Conservation (phyloP, 30 jellyfish, hydroid and myxozoan genomes). For the Turritopsis rubra region DNA sequence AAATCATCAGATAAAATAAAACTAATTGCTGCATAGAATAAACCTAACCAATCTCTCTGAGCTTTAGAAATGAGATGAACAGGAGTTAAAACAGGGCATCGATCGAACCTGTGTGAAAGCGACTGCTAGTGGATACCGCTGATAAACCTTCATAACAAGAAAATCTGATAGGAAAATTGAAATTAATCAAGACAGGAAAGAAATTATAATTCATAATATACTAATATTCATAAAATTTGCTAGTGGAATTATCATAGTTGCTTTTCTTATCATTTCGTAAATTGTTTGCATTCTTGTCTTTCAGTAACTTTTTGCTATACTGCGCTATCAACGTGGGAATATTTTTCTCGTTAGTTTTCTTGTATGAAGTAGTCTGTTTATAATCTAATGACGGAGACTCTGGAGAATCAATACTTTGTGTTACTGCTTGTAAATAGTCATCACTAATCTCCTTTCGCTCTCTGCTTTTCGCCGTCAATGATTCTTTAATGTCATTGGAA, state of each 20-base stretch:
- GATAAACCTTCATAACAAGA: no score
- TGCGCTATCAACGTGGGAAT: not conserved
- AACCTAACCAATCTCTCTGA: no score
- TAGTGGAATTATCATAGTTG: not conserved
- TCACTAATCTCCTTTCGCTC: conserved; percentile 1
- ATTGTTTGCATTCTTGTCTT: not conserved
- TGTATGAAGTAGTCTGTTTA: not conserved
- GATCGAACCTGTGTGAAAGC: no score
- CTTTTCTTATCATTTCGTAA: not conserved
- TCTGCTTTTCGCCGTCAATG: not conserved
- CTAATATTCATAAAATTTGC: not conserved
- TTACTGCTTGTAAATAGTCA: not conserved
- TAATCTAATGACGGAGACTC: not conserved
- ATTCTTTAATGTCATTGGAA: not conserved
- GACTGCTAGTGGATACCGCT: no score
- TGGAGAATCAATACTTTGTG: not conserved
- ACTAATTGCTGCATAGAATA: no score
- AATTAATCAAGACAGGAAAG: not conserved
- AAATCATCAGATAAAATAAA: no score
- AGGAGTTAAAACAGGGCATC: no score
- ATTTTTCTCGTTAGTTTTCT: no score
- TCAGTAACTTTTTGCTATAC: not conserved
- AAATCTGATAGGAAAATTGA: not conserved
- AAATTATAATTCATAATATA: not conserved
- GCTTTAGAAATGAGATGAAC: no score